phyloP scores from a whole-genome alignment of 2,888 invertebrate species.

The Tigriopus californicus region DNA sequence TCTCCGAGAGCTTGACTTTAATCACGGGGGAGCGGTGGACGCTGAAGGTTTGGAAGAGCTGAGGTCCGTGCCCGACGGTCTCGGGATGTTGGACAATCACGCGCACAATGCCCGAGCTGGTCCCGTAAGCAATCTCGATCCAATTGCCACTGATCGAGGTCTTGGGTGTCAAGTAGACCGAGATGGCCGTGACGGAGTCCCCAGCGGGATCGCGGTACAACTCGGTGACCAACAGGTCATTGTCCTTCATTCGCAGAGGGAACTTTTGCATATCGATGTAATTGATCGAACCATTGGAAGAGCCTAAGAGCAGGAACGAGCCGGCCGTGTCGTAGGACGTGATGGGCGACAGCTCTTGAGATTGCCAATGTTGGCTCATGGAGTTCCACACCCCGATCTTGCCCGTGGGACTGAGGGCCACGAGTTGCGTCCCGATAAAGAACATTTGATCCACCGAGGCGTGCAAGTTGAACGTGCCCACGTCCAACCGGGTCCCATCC shows the following conservation, averaged over 20 bases:
- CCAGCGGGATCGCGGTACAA: constrained; percentile 75
- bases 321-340: constrained; percentile 93
- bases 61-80: constrained; percentile 94
- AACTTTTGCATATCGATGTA: constrained; percentile 99
- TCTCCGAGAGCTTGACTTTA: constrained; percentile 78
- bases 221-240: constrained; percentile 90
- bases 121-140: constrained; percentile 99
- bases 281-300: constrained; percentile 88
- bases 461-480: constrained; percentile 71
- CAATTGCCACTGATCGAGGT: constrained; percentile 94
- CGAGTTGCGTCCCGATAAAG: constrained; percentile 91
- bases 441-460: constrained; percentile 87
- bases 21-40: constrained; percentile 48
- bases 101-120: constrained; percentile 40
- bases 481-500: constrained; percentile 30
- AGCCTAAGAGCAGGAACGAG: constrained; percentile 79
- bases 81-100: constrained; percentile 98
- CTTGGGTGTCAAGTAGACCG: constrained; percentile 95
- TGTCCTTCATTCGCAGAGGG: constrained; percentile 94
- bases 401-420: constrained; percentile 76
- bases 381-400: constrained; percentile 99
- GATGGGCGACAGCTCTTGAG: constrained; percentile 85
- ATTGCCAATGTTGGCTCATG: constrained; percentile 96
- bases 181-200: constrained; percentile 92
- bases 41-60: constrained; percentile 92